Percentiles rank a stretch among this genome's conserved stretches.
Conservation (phyloP, 1,140 invertebrate species). For the Drosophila arizonae region DNA sequence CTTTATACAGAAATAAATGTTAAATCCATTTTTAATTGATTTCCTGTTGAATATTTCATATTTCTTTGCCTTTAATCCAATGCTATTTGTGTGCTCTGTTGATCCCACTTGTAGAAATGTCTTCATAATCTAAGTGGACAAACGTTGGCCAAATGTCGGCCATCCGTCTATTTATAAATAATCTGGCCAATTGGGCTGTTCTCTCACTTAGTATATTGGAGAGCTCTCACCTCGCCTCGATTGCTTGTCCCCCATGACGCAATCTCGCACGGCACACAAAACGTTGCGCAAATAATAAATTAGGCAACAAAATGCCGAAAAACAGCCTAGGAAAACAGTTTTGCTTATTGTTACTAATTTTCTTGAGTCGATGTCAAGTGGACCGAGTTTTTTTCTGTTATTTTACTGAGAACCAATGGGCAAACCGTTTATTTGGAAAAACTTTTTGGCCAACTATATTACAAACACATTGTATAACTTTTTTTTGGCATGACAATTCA, state of each 20-base stretch:
- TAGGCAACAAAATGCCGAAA: constrained; percentile 61
- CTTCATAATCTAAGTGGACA: constrained; percentile 21
- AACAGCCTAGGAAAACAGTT: constrained; percentile 60
- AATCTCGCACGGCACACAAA: constrained; percentile 34
- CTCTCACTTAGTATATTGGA: constrained; percentile 25
- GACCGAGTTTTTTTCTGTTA: constrained; percentile 15
- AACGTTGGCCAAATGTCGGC: constrained; percentile 50
- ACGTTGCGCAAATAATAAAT: constrained; percentile 73
- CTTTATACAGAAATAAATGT: not conserved
- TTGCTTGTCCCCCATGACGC: constrained; percentile 56
- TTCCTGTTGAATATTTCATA: not conserved
- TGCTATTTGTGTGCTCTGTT: not conserved
- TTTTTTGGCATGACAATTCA: constrained; percentile 73
- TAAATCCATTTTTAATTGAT: not conserved
- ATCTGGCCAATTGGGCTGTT: constrained; percentile 40
- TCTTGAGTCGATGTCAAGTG: constrained; percentile 60
- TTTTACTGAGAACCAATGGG: constrained; percentile 18
- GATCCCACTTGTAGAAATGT: constrained; percentile 1
- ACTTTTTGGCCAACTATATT: constrained; percentile 42
- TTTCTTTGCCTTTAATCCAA: not conserved
- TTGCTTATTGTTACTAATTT: constrained; percentile 32
- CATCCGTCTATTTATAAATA: constrained; percentile 66
- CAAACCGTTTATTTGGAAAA: constrained; percentile 43
- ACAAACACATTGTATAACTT: constrained; percentile 51
- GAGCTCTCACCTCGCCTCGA: constrained; percentile 54